Evolutionary conservation across 2,888 invertebrate species (phyloP).

Genomic region (Drosophila acutilabella): DNA sequence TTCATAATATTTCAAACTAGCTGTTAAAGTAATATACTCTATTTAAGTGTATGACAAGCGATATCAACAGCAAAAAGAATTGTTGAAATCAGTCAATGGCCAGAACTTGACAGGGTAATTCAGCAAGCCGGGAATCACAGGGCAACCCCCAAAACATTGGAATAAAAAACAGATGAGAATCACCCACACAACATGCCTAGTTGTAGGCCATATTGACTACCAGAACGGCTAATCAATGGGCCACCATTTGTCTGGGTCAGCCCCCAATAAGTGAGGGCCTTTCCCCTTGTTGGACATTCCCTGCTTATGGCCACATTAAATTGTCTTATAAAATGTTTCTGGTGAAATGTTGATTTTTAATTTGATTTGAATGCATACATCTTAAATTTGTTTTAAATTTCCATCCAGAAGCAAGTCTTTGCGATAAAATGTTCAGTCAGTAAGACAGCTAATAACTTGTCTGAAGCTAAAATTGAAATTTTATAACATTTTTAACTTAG

Average conservation of each 20-base stretch:
- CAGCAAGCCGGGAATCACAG: constrained; percentile 19
- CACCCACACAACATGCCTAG: constrained; percentile 15
- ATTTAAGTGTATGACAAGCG: neutral
- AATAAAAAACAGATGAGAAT: neutral
- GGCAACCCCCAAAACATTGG: constrained; percentile 41
- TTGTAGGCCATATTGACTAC: constrained; percentile 30
- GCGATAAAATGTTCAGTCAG: no score
- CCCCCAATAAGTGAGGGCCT: constrained; percentile 2
- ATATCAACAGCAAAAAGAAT: constrained; percentile 37
- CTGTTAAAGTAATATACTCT: neutral
- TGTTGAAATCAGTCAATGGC: constrained; percentile 49
- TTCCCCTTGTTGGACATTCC: neutral
- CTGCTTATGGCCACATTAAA: constrained; percentile 1
- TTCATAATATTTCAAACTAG: neutral
- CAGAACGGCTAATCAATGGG: constrained; percentile 57
- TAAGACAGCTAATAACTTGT: no score
- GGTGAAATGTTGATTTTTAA: constrained; percentile 31
- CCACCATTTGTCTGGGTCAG: constrained; percentile 51
- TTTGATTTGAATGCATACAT: constrained; percentile 24
- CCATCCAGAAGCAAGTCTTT: no score
- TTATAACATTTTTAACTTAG: no score
- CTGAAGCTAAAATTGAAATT: no score
- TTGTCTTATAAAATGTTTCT: constrained; percentile 31
- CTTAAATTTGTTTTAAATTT: neutral
- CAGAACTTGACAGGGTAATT: constrained; percentile 41